phyloP scores from a whole-genome alignment of 1,140 invertebrate species.

The Drosophila malerkotliana region DNA sequence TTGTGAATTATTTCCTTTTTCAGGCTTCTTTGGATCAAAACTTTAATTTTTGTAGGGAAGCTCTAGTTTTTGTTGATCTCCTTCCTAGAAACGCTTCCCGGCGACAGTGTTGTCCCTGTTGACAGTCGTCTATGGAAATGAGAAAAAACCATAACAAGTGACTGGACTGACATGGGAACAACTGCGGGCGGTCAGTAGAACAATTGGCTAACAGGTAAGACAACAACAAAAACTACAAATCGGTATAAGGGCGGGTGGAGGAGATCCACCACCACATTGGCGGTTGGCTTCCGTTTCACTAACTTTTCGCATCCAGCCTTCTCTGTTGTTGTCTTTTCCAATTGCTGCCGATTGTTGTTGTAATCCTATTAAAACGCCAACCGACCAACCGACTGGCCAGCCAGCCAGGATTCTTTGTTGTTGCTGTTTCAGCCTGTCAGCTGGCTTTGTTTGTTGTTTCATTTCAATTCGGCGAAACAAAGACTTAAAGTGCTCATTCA shows the following conservation, averaged over 20 bases:
- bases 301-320: conserved; percentile 76
- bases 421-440: conserved; percentile 40
- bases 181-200: conserved; percentile 49
- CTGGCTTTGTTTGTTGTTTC: conserved; percentile 75
- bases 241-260: background rate
- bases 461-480: conserved; percentile 79
- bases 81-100: conserved; percentile 1
- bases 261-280: conserved; percentile 28
- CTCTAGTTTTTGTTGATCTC: conserved; percentile 15
- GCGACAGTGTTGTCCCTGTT: conserved; percentile 17
- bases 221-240: conserved; percentile 29
- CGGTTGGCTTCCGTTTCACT: conserved; percentile 67
- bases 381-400: background rate
- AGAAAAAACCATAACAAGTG: conserved; percentile 50
- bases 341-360: conserved; percentile 45
- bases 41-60: background rate
- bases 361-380: conserved; percentile 67
- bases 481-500: conserved; percentile 80
- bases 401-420: conserved; percentile 34
- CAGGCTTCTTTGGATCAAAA: too few relatives aligned
- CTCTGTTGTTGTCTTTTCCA: conserved; percentile 39
- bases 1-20: too few relatives aligned
- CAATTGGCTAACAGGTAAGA: conserved; percentile 58
- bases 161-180: conserved; percentile 29
- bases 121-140: conserved; percentile 51